Evolutionary conservation across 2,888 invertebrate species (phyloP), one percentile per base, ranked within the genome.

Genomic region (Nephrotoma guestfalica): DNA sequence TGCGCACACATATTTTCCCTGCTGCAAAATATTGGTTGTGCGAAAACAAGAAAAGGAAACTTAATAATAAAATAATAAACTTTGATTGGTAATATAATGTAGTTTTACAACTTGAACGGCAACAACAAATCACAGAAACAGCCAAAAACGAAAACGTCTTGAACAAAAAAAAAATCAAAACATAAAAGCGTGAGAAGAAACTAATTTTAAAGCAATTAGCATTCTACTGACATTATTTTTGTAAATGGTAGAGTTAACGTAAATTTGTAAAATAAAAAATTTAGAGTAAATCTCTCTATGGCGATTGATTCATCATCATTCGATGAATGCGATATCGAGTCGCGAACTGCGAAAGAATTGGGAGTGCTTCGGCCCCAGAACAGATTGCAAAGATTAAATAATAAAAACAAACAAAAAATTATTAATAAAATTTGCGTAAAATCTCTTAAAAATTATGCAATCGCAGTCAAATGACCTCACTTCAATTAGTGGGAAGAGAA

Each of bases 131-230:
- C 71, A n/a, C 7, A 71, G 30, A 71, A 71, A 71, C 7, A 71
- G 4, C 18, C 18, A 71, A 71, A 71, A 51, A 51, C 15, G 51
- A 51, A 30, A 30, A 30, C 30, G 30, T 30, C 30, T 30, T 30
- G 30, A 30, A 30, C 2, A 30, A 30, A 30, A 30, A 51, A 15
- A 51, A n/a, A n/a, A n/a, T n/a, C n/a, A 47, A 18, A 18, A 84
- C 84, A 84, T 84, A 85, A 85, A 85, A 85, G 85, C 85, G 85
- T 85, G 85, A 85, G 85, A 85, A 85, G 45, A 43, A 85, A 43
- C 45, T 45, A 85, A 85, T 45, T 85, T 85, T 85, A 13, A 85
- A 43, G 85, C 85, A 85, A 85, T 85, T 85, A 85, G 43, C 45
- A 45, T 45, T 84, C n/a, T 84, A 84, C 84, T 84, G 84, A 84